phyloP scores from a whole-genome alignment of 2,888 invertebrate genomes.

The Drosophila greeni region DNA sequence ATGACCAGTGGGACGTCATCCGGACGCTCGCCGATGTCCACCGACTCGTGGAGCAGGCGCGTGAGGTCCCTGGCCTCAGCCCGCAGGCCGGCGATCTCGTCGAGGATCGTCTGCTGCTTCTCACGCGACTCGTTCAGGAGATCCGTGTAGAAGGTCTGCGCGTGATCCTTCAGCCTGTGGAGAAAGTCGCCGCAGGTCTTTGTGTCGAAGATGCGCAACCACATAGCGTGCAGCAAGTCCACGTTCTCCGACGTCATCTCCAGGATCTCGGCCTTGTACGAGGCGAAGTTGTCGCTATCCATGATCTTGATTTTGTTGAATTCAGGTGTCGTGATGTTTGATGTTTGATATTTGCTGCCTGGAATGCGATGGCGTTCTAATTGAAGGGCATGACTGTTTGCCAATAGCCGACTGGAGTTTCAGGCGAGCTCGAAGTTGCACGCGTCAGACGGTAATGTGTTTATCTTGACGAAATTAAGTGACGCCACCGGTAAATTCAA shows the following conservation, averaged over 20 bases:
- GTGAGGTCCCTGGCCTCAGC: conserved; percentile 71
- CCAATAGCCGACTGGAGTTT: conserved; percentile 1
- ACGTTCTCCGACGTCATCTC: conserved; percentile 65
- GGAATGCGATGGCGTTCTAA: conserved; percentile 2
- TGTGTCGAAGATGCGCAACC: conserved; percentile 72
- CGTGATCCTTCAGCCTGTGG: conserved; percentile 73
- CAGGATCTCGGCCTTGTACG: conserved; percentile 52
- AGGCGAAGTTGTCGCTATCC: conserved; percentile 2
- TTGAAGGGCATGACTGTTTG: conserved; percentile 1
- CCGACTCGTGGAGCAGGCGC: conserved; percentile 69
- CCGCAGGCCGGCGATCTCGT: conserved; percentile 80
- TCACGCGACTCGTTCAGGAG: conserved; percentile 82
- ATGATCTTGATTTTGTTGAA: background rate
- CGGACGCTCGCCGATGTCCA: conserved; percentile 60
- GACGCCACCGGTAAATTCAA: conserved; percentile 37
- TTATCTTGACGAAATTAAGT: conserved; percentile 17
- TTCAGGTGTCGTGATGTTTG: conserved; percentile 11
- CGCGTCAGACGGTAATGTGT: background rate
- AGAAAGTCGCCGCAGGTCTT: conserved; percentile 68
- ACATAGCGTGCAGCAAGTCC: conserved; percentile 63
- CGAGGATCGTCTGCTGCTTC: conserved; percentile 80
- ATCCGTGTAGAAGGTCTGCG: conserved; percentile 82
- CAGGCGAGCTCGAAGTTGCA: background rate
- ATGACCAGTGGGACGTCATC: conserved; percentile 77
- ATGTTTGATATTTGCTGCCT: conserved; percentile 28